Evolutionary conservation across 2,113 vertebrate species (phyloP).

Genomic region (Chionodraco myersi): DNA sequence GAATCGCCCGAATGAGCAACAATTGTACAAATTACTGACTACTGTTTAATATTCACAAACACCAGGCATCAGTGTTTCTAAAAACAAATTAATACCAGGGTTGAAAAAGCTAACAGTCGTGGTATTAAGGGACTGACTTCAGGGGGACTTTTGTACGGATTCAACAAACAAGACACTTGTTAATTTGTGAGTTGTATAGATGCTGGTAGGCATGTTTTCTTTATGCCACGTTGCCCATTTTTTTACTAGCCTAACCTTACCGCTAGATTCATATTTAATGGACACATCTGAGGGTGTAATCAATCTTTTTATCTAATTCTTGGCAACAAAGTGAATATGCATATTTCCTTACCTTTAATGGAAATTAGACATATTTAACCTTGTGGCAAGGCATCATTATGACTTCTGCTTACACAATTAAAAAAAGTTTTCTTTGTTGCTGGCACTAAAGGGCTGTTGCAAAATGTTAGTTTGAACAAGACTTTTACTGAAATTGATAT

Average conservation of each 20-base stretch:
- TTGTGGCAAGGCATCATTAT: not conserved
- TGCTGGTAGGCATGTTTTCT: slow-evolving; percentile 17
- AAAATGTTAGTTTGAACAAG: not conserved
- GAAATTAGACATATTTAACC: not conserved
- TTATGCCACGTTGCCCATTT: not conserved
- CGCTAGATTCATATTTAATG: slow-evolving; percentile 20
- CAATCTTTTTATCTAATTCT: not conserved
- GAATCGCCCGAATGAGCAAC: not conserved
- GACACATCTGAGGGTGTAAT: not conserved
- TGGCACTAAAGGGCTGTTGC: not conserved
- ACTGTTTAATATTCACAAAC: not conserved
- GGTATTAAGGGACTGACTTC: not conserved
- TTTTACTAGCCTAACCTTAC: slow-evolving; percentile 19
- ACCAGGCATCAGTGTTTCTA: not conserved
- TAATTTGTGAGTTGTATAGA: slow-evolving; percentile 7
- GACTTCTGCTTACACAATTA: not conserved
- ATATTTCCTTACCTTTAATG: not conserved
- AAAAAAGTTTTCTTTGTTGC: not conserved
- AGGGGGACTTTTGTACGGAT: slow-evolving; percentile 5
- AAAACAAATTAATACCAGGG: not conserved
- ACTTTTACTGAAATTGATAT: not conserved
- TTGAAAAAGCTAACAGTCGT: not conserved
- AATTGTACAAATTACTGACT: not conserved
- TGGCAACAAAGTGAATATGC: not conserved
- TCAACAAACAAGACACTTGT: slow-evolving; percentile 8